These are phyloP conservation scores for Manacus vitellinus DNA, from an alignment of 2,113 vertebrate genomes.

Conservation along the genomic window DNA sequence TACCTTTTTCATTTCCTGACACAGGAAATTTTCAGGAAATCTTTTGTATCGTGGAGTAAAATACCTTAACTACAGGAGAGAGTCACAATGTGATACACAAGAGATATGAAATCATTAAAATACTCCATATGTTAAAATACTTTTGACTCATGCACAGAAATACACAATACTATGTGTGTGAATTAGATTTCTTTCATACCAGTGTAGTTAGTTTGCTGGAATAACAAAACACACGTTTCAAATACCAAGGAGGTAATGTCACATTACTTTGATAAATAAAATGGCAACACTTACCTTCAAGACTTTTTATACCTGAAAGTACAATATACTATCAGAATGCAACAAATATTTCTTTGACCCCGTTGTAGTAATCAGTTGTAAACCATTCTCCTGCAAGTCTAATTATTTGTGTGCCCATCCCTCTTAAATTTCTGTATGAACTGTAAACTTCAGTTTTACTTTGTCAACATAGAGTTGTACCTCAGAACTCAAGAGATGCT, in stretches of 20 bases:
- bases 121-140: background rate
- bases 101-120: background rate
- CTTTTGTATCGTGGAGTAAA: background rate
- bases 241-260: background rate
- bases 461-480: background rate
- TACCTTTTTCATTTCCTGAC: background rate
- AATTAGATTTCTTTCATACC: background rate
- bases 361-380: background rate
- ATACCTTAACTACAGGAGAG: background rate
- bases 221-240: background rate
- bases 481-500: background rate
- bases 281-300: background rate
- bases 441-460: background rate
- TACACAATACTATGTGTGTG: background rate
- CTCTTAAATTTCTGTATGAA: background rate
- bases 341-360: background rate
- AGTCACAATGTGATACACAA: background rate
- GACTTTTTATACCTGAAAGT: background rate
- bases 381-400: background rate
- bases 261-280: background rate
- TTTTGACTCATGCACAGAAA: background rate
- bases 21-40: background rate
- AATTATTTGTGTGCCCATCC: accelerated
- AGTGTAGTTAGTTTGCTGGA: background rate
- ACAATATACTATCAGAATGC: background rate